Percentiles rank a stretch among this genome's conserved stretches.
Conservation (phyloP, 2,888 invertebrate species). For the Mythimna albipuncta region DNA sequence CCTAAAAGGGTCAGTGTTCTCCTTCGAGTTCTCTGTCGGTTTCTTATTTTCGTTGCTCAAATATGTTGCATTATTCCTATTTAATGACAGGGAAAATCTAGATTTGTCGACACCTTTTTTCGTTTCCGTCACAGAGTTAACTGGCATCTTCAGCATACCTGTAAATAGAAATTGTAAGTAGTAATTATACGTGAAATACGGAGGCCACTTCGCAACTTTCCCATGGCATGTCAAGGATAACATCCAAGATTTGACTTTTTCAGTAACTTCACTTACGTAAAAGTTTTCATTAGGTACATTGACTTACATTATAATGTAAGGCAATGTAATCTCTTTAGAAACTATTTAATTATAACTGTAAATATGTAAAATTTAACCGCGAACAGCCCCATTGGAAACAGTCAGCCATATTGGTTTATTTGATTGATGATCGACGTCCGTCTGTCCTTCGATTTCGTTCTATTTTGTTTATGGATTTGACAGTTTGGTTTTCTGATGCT, state of each 20-base stretch:
- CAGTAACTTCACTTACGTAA: conserved; percentile 79
- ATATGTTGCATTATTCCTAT: conserved; percentile 85
- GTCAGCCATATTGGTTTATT: conserved; percentile 85
- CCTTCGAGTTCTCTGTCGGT: conserved; percentile 72
- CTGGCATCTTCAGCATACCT: conserved; percentile 91
- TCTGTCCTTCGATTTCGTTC: conserved; percentile 49
- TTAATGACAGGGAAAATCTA: conserved; percentile 85
- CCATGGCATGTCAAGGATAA: conserved; percentile 84
- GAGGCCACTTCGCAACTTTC: conserved; percentile 78
- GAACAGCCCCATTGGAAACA: conserved; percentile 80
- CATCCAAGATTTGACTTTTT: conserved; percentile 62
- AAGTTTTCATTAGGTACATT: conserved; percentile 81
- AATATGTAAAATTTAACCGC: conserved; percentile 79
- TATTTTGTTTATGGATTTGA: conserved; percentile 52
- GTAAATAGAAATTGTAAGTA: conserved; percentile 67
- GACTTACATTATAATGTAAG: conserved; percentile 88
- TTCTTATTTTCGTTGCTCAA: conserved; percentile 80
- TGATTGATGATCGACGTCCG: conserved; percentile 71
- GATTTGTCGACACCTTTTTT: conserved; percentile 86
- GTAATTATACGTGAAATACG: conserved; percentile 64
- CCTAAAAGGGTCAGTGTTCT: conserved; percentile 71
- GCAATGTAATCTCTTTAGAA: conserved; percentile 73
- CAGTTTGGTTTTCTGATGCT: conserved; percentile 1
- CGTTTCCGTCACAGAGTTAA: conserved; percentile 85
- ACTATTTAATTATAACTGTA: conserved; percentile 75